Conservation (phyloP, 2,113 vertebrate genomes). For the Etia nguti region DNA sequence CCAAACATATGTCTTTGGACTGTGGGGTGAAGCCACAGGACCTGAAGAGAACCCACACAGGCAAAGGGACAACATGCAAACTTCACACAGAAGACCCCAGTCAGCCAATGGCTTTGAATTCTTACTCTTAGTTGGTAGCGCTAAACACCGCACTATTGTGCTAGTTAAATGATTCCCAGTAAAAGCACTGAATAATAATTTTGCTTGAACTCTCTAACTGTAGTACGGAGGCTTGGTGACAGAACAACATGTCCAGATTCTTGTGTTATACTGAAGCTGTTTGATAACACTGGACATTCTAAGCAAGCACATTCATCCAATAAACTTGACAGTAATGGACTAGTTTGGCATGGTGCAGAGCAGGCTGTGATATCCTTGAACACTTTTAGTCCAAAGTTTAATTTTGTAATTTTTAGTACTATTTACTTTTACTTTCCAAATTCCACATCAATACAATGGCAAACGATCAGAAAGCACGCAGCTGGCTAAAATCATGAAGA, state of each 20-base stretch:
- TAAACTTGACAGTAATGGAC: neutral
- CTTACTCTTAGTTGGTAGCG: neutral
- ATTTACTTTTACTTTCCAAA: neutral
- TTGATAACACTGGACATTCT: neutral
- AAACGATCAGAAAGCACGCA: neutral
- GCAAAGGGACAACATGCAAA: neutral
- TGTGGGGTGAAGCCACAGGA: neutral
- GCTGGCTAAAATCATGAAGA: neutral
- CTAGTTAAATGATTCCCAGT: neutral
- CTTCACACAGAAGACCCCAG: neutral
- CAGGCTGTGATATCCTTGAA: neutral
- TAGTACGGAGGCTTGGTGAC: neutral
- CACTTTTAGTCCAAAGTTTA: neutral
- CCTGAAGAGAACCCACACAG: neutral
- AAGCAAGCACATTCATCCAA: neutral
- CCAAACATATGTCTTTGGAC: neutral
- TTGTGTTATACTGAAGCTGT: neutral
- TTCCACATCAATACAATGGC: neutral
- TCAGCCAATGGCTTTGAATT: neutral
- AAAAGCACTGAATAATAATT: neutral
- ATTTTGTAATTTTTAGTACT: neutral
- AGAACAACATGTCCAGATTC: neutral
- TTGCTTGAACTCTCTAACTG: neutral
- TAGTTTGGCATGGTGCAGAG: neutral
- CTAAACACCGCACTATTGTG: neutral